Percentiles rank a stretch among this genome's conserved stretches.
phyloP scores from a whole-genome alignment of 2,797 vertebrate species.

The Sandelia bainsii region DNA sequence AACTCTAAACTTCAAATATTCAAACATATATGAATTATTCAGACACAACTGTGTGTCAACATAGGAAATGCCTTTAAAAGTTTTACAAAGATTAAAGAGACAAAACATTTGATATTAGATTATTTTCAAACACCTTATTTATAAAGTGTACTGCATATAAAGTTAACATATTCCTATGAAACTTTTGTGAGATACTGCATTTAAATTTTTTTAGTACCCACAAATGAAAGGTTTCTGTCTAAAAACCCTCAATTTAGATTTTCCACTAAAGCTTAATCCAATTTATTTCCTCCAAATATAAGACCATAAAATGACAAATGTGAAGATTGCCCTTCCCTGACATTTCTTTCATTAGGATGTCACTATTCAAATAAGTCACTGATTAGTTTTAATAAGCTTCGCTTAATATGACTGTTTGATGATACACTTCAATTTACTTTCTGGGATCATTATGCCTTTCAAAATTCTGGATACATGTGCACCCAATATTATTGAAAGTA shows the following conservation, averaged over 20 bases:
- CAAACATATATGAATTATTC: too few species aligned
- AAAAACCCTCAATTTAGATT: slow-evolving; percentile 71
- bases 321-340: slow-evolving; percentile 75
- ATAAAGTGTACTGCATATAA: not conserved
- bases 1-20: too few species aligned
- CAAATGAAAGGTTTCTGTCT: slow-evolving; percentile 11
- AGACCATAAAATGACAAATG: slow-evolving; percentile 80
- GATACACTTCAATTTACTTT: slow-evolving; percentile 65
- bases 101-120: slow-evolving; percentile 29
- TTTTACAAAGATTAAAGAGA: slow-evolving; percentile 19
- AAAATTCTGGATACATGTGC: slow-evolving; percentile 35
- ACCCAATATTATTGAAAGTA: slow-evolving; percentile 52
- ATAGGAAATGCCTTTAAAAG: slow-evolving; percentile 7
- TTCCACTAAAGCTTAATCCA: slow-evolving; percentile 78
- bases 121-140: slow-evolving; percentile 28
- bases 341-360: slow-evolving; percentile 76
- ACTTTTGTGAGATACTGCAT: not conserved
- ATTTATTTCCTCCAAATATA: slow-evolving; percentile 80
- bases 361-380: slow-evolving; percentile 80
- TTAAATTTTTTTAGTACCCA: not conserved
- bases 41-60: not conserved
- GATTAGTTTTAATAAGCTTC: slow-evolving; percentile 82
- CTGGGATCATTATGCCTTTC: slow-evolving; percentile 66
- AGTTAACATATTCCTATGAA: not conserved
- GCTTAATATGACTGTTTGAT: slow-evolving; percentile 76